Base-by-base conservation (phyloP, 1,140 invertebrate species). In the Galleria mellonella region DNA sequence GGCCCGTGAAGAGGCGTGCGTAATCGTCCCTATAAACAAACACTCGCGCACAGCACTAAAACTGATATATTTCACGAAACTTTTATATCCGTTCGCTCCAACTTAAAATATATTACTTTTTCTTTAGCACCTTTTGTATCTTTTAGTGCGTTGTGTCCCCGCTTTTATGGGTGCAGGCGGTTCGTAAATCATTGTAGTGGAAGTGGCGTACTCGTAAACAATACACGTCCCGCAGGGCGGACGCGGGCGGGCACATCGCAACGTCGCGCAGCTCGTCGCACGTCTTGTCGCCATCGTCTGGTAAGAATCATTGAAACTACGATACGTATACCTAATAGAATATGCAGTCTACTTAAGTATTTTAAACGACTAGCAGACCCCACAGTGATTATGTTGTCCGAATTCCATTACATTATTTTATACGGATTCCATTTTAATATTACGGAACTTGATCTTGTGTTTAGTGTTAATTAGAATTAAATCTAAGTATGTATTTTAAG, bases 91-190 rank as follows among this genome's bases (percentile, higher is more conserved):
- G 68, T 82, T 74, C 64, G 53, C 62, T 73, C 65, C 60, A 67
- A 75, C 77, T 81, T 77, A 54, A 75, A 85, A 81, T 85, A 82
- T 83, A 81, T 82, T 78, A 74, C 75, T 81, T 82, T 69, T 83
- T 85, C 77, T 83, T 82, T 85, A 85, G 77, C 77, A 81, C 79
- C 82, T 85, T 85, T 85, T 85, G 82, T 83, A 72, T 77, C 69
- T 82, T 83, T 83, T 82, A 76, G 70, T 75, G 67, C 70, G 65
- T 72, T 82, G 67, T 55, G 62, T 82, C 79, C 75, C 72, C 67
- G 63, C 62, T 74, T 85, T 85, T 85, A 83, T 81, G 75, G 69
- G 59, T 51, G 61, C 81, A 62, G 67, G 57, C 62, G 62, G 75
- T 73, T 72, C 71, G 72, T 85, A 85, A 85, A 85, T 85, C 82